phyloP scores from a whole-genome alignment of 2,113 vertebrate species.

The Theropithecus gelada region DNA sequence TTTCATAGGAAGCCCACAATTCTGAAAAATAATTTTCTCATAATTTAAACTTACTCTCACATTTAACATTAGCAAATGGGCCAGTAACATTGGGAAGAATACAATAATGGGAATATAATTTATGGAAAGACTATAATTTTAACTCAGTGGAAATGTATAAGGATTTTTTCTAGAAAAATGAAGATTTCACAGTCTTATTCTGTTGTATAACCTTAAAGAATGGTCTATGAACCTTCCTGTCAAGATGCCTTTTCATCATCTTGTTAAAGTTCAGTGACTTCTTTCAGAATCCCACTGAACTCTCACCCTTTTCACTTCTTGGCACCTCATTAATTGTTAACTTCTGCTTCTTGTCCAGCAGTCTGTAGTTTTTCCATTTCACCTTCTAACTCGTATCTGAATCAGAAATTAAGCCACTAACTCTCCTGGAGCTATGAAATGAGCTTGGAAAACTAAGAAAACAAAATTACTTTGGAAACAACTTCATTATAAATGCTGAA shows the following conservation, averaged over 20 bases:
- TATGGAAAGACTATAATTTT: not conserved
- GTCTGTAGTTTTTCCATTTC: not conserved
- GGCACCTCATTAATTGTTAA: not conserved
- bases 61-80: not conserved
- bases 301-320: not conserved
- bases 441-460: not conserved
- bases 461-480: not conserved
- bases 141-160: not conserved
- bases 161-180: not conserved
- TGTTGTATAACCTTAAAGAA: not conserved
- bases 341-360: slow-evolving; percentile 6
- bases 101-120: not conserved
- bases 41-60: not conserved
- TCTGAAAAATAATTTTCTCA: not conserved
- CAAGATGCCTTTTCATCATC: not conserved
- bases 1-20: not conserved
- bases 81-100: not conserved
- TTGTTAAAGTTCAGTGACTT: slow-evolving; percentile 14
- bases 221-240: not conserved
- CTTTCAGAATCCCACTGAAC: not conserved
- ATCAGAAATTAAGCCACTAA: not conserved
- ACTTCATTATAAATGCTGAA: not conserved
- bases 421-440: not conserved
- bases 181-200: not conserved
- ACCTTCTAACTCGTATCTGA: not conserved